Percentiles rank a stretch among this genome's conserved stretches.
Conservation (phyloP, 2,113 vertebrate species). For the Coreoperca whiteheadi region DNA sequence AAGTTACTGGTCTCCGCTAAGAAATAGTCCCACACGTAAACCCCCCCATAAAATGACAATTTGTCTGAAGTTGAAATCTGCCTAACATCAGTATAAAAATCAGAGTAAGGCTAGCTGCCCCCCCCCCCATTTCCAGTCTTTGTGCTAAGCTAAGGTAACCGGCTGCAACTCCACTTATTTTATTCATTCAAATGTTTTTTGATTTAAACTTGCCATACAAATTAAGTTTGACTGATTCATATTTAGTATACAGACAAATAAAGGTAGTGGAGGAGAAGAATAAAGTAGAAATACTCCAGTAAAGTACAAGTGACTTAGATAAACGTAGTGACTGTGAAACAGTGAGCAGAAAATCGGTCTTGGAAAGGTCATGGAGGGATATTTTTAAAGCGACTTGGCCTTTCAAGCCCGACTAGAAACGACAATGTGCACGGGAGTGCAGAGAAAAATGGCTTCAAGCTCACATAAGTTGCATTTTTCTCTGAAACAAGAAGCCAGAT, state of each 20-base stretch:
- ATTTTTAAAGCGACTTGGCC: not conserved
- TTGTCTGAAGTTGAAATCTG: too few relatives aligned
- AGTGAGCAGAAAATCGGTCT: not conserved
- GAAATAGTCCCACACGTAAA: too few relatives aligned
- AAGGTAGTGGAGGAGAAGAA: not conserved
- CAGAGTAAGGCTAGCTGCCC: too few relatives aligned
- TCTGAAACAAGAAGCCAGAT: constrained; percentile 4
- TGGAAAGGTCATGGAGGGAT: constrained; percentile 2
- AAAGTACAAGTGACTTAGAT: too few relatives aligned
- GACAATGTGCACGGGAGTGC: not conserved
- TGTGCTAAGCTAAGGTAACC: not conserved
- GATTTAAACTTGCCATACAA: too few relatives aligned
- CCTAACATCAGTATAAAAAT: too few relatives aligned
- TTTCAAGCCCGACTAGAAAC: not conserved
- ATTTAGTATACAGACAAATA: too few relatives aligned
- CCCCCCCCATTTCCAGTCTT: not conserved
- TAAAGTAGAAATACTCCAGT: not conserved
- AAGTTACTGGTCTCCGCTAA: too few relatives aligned
- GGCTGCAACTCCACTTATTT: too few relatives aligned
- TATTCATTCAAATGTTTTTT: too few relatives aligned
- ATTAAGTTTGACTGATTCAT: too few relatives aligned
- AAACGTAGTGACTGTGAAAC: not conserved
- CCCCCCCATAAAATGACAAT: too few relatives aligned
- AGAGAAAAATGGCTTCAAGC: not conserved
- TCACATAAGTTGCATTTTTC: not conserved